Evolutionary conservation across 2,113 vertebrate genomes (phyloP), one percentile per base, ranked within the genome.

Genomic region (Nipponia nippon): DNA sequence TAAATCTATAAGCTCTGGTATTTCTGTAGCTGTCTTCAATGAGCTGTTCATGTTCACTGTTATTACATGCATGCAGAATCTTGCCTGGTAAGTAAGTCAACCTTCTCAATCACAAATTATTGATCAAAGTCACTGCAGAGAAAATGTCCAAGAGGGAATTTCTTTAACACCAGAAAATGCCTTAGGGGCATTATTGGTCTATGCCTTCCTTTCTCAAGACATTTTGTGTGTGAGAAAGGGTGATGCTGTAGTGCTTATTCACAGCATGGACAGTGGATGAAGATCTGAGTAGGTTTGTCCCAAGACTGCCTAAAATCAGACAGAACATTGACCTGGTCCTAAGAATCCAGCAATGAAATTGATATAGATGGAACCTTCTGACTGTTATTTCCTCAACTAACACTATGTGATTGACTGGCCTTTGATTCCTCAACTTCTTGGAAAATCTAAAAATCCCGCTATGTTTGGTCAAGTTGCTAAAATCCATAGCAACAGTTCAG

Each of bases 181-280:
- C 36, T 70, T 56, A 46, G 9, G 16, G 17, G 3, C 0, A 26
- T 52, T 83, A 71, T 79, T 83, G 20, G 25, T 44, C 26, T 61
- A 21, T 42, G 4, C 30, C 22, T 59, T 75, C 16, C 26, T 59
- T 76, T 86, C 38, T 81, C 30, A 75, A 58, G 44, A 27, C 0
- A n/a, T 36, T 59, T 71, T 92, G 2, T 38, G 1, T n/a, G 3
- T 38, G 36, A 27, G 56, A 77, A 72, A 49, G 17, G 4, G 7
- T 0, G 6, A 10, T 2, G 2, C 4, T 23, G 21, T 20, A 27
- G 13, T 73, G 13, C 26, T 83, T 23, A 53, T 49, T 77, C 46
- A 56, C 32, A 44, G 2, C 6, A n/a, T 1, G 1, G 29, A 22
- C 2, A 4, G 2, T 34, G 11, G 40, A 72, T 52, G 30, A 80